A percentile compares a stretch with the other conserved stretches of the same genome.
Conservation (phyloP, 2,888 invertebrate genomes). For the Mechanitis mazaeus region DNA sequence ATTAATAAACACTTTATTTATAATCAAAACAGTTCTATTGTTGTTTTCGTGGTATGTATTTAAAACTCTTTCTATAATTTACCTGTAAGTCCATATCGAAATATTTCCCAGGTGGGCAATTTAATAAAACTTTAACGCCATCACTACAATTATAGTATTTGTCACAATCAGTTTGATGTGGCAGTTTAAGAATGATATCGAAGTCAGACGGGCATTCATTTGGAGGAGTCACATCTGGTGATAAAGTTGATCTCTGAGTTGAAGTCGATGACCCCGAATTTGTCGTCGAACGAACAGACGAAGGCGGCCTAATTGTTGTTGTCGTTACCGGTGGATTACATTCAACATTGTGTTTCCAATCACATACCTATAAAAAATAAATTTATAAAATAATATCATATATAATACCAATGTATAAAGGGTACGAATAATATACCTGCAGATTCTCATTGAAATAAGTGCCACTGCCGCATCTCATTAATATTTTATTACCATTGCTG, state of each 20-base stretch:
- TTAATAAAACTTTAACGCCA: constrained; percentile 36
- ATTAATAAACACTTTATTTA: no score
- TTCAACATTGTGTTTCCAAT: background rate
- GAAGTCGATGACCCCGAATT: constrained; percentile 7
- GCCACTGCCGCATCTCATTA: constrained; percentile 37
- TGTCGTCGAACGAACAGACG: constrained; percentile 8
- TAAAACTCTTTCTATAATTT: constrained; percentile 13
- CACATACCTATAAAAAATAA: background rate
- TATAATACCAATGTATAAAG: background rate
- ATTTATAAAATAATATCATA: background rate
- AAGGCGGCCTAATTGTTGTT: constrained; percentile 9
- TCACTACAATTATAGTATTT: constrained; percentile 49
- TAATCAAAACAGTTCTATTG: no score
- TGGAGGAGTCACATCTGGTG: constrained; percentile 16
- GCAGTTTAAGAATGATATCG: constrained; percentile 36
- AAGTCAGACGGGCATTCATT: constrained; percentile 45
- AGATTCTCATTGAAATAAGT: constrained; percentile 24
- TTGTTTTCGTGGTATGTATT: background rate
- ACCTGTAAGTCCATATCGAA: constrained; percentile 44
- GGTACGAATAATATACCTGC: background rate
- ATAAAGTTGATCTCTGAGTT: constrained; percentile 19
- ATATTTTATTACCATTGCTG: constrained; percentile 25
- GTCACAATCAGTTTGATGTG: constrained; percentile 45
- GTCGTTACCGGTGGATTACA: constrained; percentile 1
- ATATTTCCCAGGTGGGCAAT: constrained; percentile 38